Evolutionary conservation across 2,797 vertebrate genomes (phyloP), one percentile per base, ranked within the genome.

Genomic region (Antrozous pallidus): DNA sequence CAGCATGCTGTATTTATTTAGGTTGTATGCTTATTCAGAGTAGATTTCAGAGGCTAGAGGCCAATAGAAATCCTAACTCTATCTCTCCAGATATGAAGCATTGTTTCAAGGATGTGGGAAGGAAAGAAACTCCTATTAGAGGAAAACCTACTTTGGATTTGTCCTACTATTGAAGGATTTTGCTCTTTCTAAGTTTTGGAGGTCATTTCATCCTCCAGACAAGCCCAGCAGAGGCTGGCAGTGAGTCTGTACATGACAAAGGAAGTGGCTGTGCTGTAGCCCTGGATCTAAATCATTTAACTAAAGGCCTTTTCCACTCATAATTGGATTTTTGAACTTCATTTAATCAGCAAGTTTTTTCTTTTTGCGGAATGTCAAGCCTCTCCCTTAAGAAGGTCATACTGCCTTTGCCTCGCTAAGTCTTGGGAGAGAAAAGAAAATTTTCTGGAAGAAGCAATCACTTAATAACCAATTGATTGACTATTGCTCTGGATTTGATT

Each of bases 381-480:
- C 36, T 65, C n/a, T 80, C 45, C 86, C 38, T 91, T 77, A 93
- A 26, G 54, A 88, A 95, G 75, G 61, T 42, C 14, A 65, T 14
- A 31, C 91, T 91, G 22, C 49, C 38, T 84, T 94, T 88, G 54
- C 18, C 63, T 73, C 71, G n/a, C 63, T 75, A 95, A 74, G 82
- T 22, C 36, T 95, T 73, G 26, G 28, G 42, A 95, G 70, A 33
- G 16, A 95, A 96, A 96, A 93, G 24, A 38, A 33, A 95, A 26
- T 65, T 69, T 42, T 84, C 33, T 94, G 45, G 42, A 78, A 95
- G 92, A 75, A 85, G 13, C 18, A 8, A 22, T 91, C 3, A 65
- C 47, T 92, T 88, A 94, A 77, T 45, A 85, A 49, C 45, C 0
- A 67, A 6, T 3, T 18, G 1, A 77, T 33, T 61, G 14, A 24